A percentile compares a stretch with the other conserved stretches of the same genome.
Evolutionary conservation across 2,888 invertebrate species (phyloP).

Genomic region (Apocheima hispidaria): DNA sequence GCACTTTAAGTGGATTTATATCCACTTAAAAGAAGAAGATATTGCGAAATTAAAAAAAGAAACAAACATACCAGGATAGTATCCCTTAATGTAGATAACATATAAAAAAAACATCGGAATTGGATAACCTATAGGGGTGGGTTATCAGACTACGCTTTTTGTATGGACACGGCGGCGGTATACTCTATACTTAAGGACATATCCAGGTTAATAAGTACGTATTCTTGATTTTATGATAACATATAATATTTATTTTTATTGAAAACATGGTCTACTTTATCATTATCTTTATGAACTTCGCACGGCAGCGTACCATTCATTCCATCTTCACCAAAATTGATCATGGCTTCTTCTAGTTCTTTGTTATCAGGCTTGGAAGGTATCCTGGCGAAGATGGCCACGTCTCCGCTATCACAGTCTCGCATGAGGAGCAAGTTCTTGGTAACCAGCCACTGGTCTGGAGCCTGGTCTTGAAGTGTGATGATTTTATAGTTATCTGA

Average conservation of each 20-base stretch:
- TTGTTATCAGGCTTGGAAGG: slow-evolving; percentile 36
- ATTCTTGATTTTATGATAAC: background rate
- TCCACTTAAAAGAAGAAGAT: no score
- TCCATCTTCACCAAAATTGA: slow-evolving; percentile 49
- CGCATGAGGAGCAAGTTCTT: slow-evolving; percentile 60
- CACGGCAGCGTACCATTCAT: slow-evolving; percentile 4
- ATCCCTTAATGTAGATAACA: no score
- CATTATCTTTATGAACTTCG: background rate
- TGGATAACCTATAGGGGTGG: no score
- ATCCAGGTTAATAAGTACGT: background rate
- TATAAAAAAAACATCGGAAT: no score
- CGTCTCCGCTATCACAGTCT: slow-evolving; percentile 58
- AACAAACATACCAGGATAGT: no score
- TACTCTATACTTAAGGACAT: background rate
- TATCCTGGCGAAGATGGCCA: slow-evolving; percentile 55
- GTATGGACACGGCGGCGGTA: no score
- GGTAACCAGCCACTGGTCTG: slow-evolving; percentile 62
- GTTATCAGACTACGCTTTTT: no score
- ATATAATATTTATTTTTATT: background rate
- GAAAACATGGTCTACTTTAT: background rate
- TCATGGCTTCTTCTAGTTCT: slow-evolving; percentile 49
- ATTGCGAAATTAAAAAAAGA: no score
- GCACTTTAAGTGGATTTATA: no score
- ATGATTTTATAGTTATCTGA: slow-evolving; percentile 45
- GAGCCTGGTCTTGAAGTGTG: slow-evolving; percentile 48